Evolutionary conservation across 2,888 invertebrate species (phyloP).

Genomic region (Sphaerophoria taeniata): DNA sequence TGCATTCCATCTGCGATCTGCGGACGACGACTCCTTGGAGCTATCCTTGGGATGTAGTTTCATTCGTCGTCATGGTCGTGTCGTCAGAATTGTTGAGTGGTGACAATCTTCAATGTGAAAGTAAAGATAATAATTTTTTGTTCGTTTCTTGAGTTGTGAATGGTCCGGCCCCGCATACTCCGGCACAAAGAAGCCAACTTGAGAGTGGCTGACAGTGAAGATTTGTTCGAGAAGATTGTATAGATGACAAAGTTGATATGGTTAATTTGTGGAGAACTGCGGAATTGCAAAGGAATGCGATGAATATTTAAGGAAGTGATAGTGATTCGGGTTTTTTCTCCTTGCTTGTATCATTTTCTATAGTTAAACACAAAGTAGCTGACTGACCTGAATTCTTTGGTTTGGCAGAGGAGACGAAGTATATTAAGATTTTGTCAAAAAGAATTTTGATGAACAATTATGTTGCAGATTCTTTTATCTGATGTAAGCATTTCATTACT

Average conservation of each 20-base stretch:
- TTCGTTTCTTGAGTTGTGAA: constrained; percentile 15
- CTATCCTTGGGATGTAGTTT: not conserved
- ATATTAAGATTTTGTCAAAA: constrained; percentile 24
- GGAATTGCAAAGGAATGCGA: constrained; percentile 26
- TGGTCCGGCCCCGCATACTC: too few species aligned
- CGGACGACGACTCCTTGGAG: not conserved
- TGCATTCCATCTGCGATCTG: not conserved
- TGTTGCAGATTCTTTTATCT: not conserved
- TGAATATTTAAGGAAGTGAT: constrained; percentile 36
- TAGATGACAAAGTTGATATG: constrained; percentile 70
- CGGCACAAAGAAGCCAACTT: constrained; percentile 36
- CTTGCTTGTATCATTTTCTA: not conserved
- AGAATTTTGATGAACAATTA: constrained; percentile 23
- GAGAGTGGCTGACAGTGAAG: constrained; percentile 59
- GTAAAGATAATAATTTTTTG: constrained; percentile 13
- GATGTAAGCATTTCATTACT: constrained; percentile 12
- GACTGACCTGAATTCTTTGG: constrained; percentile 30
- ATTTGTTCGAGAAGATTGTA: constrained; percentile 63
- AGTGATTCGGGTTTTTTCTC: not conserved
- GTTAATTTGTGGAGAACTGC: constrained; percentile 68
- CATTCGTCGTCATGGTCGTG: constrained; percentile 17
- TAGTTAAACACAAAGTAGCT: not conserved
- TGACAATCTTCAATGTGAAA: constrained; percentile 45
- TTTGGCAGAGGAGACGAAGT: not conserved
- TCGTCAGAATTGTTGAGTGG: constrained; percentile 71